Conservation (phyloP, 2,113 vertebrate genomes). For the Rhipidura dahli region DNA sequence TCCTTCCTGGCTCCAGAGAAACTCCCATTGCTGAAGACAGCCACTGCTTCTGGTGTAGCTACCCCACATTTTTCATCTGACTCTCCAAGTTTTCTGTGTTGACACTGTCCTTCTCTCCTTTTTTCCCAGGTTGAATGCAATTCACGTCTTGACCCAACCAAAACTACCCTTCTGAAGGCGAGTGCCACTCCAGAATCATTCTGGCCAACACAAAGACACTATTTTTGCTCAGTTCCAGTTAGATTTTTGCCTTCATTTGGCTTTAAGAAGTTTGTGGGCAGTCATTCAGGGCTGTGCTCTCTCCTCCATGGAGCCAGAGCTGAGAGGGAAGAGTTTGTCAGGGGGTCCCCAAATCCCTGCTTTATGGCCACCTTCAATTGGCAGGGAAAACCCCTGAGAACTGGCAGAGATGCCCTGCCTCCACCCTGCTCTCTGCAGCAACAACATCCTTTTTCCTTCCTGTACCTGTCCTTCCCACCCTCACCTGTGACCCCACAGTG, state of each 20-base stretch:
- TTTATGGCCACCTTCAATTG: neutral
- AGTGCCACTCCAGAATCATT: neutral
- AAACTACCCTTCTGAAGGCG: constrained; percentile 93
- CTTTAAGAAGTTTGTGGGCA: neutral
- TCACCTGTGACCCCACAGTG: accelerated
- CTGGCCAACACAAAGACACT: neutral
- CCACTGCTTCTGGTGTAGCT: neutral
- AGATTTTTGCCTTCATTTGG: neutral
- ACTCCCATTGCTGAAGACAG: neutral
- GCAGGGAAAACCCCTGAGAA: neutral
- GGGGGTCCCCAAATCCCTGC: neutral
- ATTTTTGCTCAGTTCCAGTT: neutral
- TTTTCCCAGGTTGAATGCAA: constrained; percentile 93
- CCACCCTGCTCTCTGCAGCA: neutral
- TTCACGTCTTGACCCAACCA: constrained; percentile 91
- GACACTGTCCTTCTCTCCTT: neutral
- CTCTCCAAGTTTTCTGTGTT: neutral
- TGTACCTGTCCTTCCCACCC: neutral
- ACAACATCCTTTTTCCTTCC: neutral
- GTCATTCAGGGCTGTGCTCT: neutral
- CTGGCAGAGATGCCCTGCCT: neutral
- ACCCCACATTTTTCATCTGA: neutral
- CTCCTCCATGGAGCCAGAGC: neutral
- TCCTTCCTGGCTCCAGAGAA: neutral
- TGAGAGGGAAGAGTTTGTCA: neutral